phyloP scores from a whole-genome alignment of 2,797 vertebrate species.

The Dallia pectoralis region DNA sequence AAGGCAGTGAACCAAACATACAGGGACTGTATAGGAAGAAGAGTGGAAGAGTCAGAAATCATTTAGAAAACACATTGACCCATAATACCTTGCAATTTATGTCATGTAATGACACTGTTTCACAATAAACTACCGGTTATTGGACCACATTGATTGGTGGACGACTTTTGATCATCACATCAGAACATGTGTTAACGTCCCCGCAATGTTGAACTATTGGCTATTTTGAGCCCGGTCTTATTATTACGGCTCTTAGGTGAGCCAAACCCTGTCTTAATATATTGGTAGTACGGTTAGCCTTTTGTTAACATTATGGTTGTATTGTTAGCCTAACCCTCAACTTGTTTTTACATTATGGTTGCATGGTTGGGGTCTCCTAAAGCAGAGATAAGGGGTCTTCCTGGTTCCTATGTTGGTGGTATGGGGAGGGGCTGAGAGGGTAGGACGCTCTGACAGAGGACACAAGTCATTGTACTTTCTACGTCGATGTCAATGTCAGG shows the following conservation, averaged over 20 bases:
- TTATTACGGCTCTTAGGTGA: no score
- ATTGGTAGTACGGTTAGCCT: no score
- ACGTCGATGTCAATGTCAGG: not conserved
- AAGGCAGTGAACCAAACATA: not conserved
- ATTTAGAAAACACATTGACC: not conserved
- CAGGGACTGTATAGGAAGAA: not conserved
- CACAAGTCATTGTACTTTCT: not conserved
- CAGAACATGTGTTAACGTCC: no score
- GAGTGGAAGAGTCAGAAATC: slow-evolving; percentile 10
- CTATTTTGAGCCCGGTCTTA: no score
- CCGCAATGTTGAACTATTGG: no score
- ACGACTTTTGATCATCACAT: no score
- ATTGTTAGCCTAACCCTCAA: no score
- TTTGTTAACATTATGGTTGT: no score
- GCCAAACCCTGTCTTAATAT: no score
- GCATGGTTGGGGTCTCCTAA: not conserved
- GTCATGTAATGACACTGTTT: not conserved
- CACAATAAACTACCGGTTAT: not conserved
- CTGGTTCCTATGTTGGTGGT: not conserved
- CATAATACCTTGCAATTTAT: not conserved
- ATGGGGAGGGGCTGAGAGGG: slow-evolving; percentile 1
- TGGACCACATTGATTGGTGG: no score
- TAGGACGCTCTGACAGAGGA: slow-evolving; percentile 22
- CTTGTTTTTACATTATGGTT: no score
- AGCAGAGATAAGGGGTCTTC: not conserved